Base-by-base conservation (phyloP, 1,140 invertebrate genomes). In the Penaeus chinensis region DNA sequence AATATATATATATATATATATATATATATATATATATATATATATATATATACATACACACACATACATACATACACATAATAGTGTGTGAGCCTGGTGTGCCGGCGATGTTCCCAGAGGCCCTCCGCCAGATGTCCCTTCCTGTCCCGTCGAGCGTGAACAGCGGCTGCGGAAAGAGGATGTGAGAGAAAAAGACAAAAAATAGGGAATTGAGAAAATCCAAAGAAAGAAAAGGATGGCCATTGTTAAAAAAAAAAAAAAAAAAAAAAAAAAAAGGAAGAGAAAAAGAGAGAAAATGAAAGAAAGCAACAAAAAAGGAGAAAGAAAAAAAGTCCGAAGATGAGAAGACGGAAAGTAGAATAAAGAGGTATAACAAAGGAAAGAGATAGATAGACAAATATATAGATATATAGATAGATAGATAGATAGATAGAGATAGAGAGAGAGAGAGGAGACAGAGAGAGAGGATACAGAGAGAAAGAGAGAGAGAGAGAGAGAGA, bases 401-500 rank as follows among this genome's bases (percentile, higher is more conserved):
- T 32, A 32, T 32, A 32, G 0, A 32, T 32, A 32, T 32, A 32
- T 32, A 32, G 0, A 32, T 32, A 32, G 0, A 32, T 32, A 32
- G 0, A 32, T 32, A 32, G 0, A 32, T 32, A 32, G 0, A 32
- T 32, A 32, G 0, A 32, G 0, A 32, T 32, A 47, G 47, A 47
- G 47, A 47, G 47, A 47, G 47, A 47, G 47, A 47, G 47, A 47
- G 47, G 76, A 47, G 76, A 47, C 4, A 77, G 42, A 77, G 42
- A 47, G 42, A 77, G 76, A 77, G 42, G 37, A 77, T 3, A 77
- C 4, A 77, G 42, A 77, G 24, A 47, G 42, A 47, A 22, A 47
- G 76, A 47, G 76, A 47, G 76, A 77, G 42, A 77, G 42, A 47
- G 42, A 77, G 76, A 77, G 42, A 77, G 42, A 77, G 24, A 47